phyloP scores from a whole-genome alignment of 2,888 invertebrate genomes.

The Spilosoma lubricipeda region DNA sequence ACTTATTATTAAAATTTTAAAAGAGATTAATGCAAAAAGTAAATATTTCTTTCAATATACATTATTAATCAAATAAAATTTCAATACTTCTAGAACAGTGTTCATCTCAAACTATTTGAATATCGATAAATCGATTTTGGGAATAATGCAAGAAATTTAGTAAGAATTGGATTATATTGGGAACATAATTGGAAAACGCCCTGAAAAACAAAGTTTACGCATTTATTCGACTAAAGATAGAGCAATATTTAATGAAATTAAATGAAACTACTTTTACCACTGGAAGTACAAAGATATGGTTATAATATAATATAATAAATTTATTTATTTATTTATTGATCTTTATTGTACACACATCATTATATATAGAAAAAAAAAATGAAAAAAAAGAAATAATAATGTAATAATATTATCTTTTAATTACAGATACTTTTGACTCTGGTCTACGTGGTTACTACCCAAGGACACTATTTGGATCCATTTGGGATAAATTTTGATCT shows the following conservation, averaged over 20 bases:
- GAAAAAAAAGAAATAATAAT: too few species aligned
- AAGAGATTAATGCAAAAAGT: too few species aligned
- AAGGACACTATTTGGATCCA: constrained; percentile 18
- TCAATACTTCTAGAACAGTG: not conserved
- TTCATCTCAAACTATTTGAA: not conserved
- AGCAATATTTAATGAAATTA: not conserved
- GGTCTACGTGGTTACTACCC: constrained; percentile 14
- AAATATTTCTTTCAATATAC: not conserved
- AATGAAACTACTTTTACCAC: not conserved
- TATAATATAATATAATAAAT: too few species aligned
- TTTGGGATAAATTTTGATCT: not conserved
- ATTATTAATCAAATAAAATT: not conserved
- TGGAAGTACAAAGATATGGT: too few species aligned
- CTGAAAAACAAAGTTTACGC: not conserved
- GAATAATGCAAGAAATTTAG: not conserved
- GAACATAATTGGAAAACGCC: not conserved
- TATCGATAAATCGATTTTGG: not conserved
- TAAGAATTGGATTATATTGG: not conserved
- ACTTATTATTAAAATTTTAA: too few species aligned
- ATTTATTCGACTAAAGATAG: not conserved
- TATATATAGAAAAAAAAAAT: too few species aligned
- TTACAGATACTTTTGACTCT: constrained; percentile 42
- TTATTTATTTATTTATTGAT: too few species aligned
- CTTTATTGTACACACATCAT: too few species aligned
- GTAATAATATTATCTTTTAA: not conserved